Evolutionary conservation across 2,797 vertebrate genomes (phyloP).

Genomic region (Columba guinea): DNA sequence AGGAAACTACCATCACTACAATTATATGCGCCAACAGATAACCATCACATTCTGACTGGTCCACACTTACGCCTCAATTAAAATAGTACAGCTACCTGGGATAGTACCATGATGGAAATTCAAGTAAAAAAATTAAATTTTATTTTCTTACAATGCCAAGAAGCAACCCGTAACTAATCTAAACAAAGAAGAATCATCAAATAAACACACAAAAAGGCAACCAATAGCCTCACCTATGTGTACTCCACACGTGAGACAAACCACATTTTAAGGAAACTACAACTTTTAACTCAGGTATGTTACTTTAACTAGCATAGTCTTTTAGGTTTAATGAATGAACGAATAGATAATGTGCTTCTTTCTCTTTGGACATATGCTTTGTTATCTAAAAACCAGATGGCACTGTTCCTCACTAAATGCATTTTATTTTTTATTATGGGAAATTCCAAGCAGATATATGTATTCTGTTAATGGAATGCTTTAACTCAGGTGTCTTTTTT

Average conservation of each 20-base stretch:
- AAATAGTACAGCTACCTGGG: background rate
- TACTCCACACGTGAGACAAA: background rate
- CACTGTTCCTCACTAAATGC: background rate
- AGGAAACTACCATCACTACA: background rate
- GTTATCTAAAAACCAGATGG: background rate
- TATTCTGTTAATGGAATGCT: background rate
- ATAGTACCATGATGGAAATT: background rate
- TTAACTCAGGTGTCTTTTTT: background rate
- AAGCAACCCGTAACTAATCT: background rate
- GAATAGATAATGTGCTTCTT: background rate
- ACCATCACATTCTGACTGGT: background rate
- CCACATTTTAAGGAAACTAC: background rate
- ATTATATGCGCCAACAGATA: background rate
- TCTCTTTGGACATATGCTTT: background rate
- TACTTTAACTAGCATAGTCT: background rate
- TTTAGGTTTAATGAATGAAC: background rate
- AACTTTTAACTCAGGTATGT: background rate
- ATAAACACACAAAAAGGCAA: background rate
- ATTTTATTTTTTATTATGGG: background rate
- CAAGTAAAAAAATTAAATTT: background rate
- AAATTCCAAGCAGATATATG: background rate
- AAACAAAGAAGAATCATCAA: background rate
- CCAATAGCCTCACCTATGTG: accelerated
- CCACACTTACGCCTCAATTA: background rate
- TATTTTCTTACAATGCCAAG: background rate